These are phyloP conservation scores for Auanema freiburgensis DNA, from an alignment of 2,888 invertebrate species.

Conservation along the genomic window DNA sequence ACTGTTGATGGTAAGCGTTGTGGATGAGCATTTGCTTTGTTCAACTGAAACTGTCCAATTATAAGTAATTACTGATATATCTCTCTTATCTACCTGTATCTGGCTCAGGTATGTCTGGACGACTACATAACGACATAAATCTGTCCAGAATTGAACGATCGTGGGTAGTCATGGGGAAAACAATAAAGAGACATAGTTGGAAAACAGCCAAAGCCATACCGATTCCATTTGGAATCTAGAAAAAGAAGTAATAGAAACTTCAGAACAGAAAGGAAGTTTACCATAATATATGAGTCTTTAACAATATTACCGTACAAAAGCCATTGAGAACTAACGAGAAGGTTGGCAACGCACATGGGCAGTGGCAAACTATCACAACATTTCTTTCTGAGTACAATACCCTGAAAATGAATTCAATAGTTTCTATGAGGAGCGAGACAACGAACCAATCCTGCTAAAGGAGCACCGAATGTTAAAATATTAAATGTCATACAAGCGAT, in stretches of 20 bases:
- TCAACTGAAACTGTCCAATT: too few species aligned
- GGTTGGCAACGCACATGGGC: slow-evolving; percentile 81
- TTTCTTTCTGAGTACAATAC: slow-evolving; percentile 75
- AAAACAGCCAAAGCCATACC: slow-evolving; percentile 76
- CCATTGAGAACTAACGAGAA: slow-evolving; percentile 81
- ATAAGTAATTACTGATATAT: too few species aligned
- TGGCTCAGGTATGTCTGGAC: too few species aligned
- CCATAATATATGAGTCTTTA: slow-evolving; percentile 77
- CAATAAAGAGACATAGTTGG: slow-evolving; percentile 78
- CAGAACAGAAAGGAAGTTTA: slow-evolving; percentile 66
- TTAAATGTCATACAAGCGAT: slow-evolving; percentile 74
- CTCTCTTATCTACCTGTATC: too few species aligned
- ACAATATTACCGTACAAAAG: slow-evolving; percentile 79
- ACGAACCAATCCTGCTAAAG: slow-evolving; percentile 76
- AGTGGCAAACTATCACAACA: slow-evolving; percentile 77
- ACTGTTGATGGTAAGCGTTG: too few species aligned
- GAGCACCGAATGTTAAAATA: slow-evolving; percentile 80
- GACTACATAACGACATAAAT: background rate
- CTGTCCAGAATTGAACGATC: slow-evolving; percentile 13
- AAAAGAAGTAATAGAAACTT: slow-evolving; percentile 37
- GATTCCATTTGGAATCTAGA: slow-evolving; percentile 79
- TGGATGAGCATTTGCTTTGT: too few species aligned
- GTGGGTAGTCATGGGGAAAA: slow-evolving; percentile 70
- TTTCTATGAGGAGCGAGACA: background rate
- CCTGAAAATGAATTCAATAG: slow-evolving; percentile 68